These are phyloP conservation scores for Drosophila simulans DNA, from an alignment of 1,140 invertebrate genomes.

Conservation along the genomic window DNA sequence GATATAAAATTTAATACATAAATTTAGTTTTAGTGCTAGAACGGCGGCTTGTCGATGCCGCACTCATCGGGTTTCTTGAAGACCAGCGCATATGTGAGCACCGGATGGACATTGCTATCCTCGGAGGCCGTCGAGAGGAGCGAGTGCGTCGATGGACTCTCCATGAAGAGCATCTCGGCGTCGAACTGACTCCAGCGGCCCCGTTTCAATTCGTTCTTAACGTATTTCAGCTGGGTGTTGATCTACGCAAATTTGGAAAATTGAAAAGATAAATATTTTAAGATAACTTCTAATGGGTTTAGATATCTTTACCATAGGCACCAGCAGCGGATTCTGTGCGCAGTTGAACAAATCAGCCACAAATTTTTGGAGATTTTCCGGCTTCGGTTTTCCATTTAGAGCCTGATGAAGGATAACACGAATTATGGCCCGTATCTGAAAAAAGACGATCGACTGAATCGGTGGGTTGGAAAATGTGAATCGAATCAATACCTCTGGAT, in stretches of 20 bases:
- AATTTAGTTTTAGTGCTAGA: slow-evolving; percentile 10
- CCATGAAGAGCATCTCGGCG: slow-evolving; percentile 65
- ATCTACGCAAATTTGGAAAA: slow-evolving; percentile 24
- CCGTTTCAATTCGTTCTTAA: slow-evolving; percentile 56
- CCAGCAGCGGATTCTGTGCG: slow-evolving; percentile 39
- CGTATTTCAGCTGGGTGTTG: slow-evolving; percentile 64
- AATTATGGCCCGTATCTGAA: slow-evolving; percentile 64
- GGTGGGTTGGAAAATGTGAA: background rate
- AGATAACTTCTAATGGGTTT: too few species aligned
- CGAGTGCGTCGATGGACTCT: slow-evolving; percentile 60
- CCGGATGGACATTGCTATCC: slow-evolving; percentile 55
- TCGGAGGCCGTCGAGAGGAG: slow-evolving; percentile 54
- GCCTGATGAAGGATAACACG: slow-evolving; percentile 62
- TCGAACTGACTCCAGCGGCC: slow-evolving; percentile 71
- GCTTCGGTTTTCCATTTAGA: slow-evolving; percentile 47
- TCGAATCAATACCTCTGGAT: slow-evolving; percentile 57
- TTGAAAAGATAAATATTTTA: background rate
- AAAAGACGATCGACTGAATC: fast-evolving
- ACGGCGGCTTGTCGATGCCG: slow-evolving; percentile 58
- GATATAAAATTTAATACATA: too few species aligned
- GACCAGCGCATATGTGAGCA: slow-evolving; percentile 63
- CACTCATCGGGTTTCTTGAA: slow-evolving; percentile 71
- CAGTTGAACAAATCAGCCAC: slow-evolving; percentile 62
- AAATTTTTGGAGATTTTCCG: slow-evolving; percentile 40
- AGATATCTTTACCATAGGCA: slow-evolving; percentile 44